Evolutionary conservation across 2,113 vertebrate genomes (phyloP), one percentile per base, ranked within the genome.

Genomic region (Charina bottae): DNA sequence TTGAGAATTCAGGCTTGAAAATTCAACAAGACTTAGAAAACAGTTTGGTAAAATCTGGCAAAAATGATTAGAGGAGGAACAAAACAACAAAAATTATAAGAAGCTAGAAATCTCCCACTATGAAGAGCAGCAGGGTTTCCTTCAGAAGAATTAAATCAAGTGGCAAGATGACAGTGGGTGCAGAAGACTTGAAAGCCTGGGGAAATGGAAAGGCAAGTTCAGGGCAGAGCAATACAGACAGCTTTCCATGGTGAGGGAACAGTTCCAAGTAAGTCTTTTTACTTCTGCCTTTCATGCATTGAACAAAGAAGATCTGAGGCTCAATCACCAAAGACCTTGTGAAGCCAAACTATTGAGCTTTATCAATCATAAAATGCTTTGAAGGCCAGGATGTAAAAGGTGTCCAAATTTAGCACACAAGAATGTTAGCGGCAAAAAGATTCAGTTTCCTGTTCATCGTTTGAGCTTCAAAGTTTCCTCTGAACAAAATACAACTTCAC

Each of bases 381-480:
- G 23, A 83, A 83, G 15, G 62, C 64, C 91, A 10, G 4, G 1
- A 42, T 23, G n/a, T 24, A 28, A 42, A 33, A 4, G 2, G 10
- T 93, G 94, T 97, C 96, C 97, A 94, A 97, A 97, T 97, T 97
- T 97, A 97, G 96, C 95, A 92, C 93, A 7, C 0, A 87, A 92
- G 95, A 96, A 88, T 93, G 93, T 86, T n/a, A 11, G 9, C 93
- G 91, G 90, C 0, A 83, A 89, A 95, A 94, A 95, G 97, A 94
- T 94, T 93, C 0, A 6, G 94, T 97, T 98, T 98, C 97, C 98
- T 98, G 97, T 97, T 95, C 97, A 96, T 96, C 95, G 94, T 92
- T 59, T 91, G 95, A 94, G 95, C 97, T 97, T 97, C 95, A 93
- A 95, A 96, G 97, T 96, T 97, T 97, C 96, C 97, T 97, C 96